Conservation (phyloP, 2,113 vertebrate species). For the Polyodon spathula region DNA sequence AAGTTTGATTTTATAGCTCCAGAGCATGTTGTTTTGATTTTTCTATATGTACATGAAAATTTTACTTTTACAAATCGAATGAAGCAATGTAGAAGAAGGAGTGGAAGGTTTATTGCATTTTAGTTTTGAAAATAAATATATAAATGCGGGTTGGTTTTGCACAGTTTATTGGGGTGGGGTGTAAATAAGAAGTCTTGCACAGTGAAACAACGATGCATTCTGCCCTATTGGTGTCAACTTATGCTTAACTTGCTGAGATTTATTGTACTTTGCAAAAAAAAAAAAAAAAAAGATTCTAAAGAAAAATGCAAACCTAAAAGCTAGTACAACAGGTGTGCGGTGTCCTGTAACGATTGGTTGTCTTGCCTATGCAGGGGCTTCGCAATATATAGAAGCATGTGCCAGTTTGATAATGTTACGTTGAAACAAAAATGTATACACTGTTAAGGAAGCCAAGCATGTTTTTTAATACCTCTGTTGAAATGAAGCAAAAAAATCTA, state of each 20-base stretch:
- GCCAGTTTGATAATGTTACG: conserved; percentile 9
- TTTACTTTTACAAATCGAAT: conserved; percentile 55
- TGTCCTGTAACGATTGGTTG: conserved; percentile 75
- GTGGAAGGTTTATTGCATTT: conserved; percentile 61
- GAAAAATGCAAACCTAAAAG: conserved; percentile 68
- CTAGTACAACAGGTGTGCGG: conserved; percentile 66
- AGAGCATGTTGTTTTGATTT: conserved; percentile 79
- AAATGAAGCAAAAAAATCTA: conserved; percentile 93
- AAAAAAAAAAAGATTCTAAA: conserved; percentile 57
- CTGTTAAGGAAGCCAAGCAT: conserved; percentile 8
- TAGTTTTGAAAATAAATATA: conserved; percentile 44
- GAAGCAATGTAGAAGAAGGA: conserved; percentile 48
- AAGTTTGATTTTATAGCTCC: conserved; percentile 63
- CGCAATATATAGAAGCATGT: conserved; percentile 28
- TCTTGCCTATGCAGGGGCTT: conserved; percentile 67
- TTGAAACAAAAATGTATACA: conserved; percentile 9
- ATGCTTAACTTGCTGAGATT: conserved; percentile 78
- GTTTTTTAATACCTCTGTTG: conserved; percentile 11
- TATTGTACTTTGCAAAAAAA: conserved; percentile 70
- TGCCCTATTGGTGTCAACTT: conserved; percentile 78
- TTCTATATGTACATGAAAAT: conserved; percentile 64
- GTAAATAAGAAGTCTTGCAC: conserved; percentile 93
- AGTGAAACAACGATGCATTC: conserved; percentile 75
- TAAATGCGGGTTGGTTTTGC: conserved; percentile 83
- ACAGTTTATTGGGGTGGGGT: conserved; percentile 78